Conservation (phyloP, 2,888 invertebrate genomes). For the Epiblema foenella region DNA sequence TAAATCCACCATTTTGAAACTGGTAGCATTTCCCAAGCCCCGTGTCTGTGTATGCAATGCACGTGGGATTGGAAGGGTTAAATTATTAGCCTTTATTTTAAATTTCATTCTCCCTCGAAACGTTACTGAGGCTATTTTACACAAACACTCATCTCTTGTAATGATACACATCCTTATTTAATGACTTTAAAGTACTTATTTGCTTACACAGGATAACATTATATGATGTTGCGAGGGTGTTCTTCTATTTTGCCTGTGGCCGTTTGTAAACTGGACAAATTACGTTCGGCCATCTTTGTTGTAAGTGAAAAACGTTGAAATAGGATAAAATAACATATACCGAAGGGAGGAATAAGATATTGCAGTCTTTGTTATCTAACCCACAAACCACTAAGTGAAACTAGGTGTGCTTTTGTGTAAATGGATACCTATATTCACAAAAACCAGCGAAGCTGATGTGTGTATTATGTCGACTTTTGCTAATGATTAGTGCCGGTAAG, state of each 20-base stretch:
- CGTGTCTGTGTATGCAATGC: conserved; percentile 54
- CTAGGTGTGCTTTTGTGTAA: too few species aligned
- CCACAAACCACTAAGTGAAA: too few species aligned
- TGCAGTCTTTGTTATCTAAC: background rate
- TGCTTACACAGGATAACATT: background rate
- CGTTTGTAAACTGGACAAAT: conserved; percentile 57
- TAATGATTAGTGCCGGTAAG: too few species aligned
- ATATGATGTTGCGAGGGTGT: background rate
- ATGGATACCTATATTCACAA: too few species aligned
- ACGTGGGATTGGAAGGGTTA: conserved; percentile 69
- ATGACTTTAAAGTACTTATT: background rate
- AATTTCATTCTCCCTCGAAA: conserved; percentile 69
- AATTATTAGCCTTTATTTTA: conserved; percentile 73
- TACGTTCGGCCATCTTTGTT: conserved; percentile 61
- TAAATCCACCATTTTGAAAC: conserved; percentile 47
- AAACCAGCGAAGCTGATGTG: too few species aligned
- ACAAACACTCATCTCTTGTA: background rate
- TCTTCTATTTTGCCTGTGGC: conserved; percentile 52
- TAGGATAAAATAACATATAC: conserved; percentile 10
- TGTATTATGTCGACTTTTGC: too few species aligned
- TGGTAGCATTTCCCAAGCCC: conserved; percentile 58
- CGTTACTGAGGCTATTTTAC: conserved; percentile 37
- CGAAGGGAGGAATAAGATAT: background rate
- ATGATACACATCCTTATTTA: background rate
- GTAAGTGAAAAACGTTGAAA: conserved; percentile 49